Evolutionary conservation across 2,888 invertebrate genomes (phyloP), one percentile per base, ranked within the genome.

Genomic region (Smittia sp.): DNA sequence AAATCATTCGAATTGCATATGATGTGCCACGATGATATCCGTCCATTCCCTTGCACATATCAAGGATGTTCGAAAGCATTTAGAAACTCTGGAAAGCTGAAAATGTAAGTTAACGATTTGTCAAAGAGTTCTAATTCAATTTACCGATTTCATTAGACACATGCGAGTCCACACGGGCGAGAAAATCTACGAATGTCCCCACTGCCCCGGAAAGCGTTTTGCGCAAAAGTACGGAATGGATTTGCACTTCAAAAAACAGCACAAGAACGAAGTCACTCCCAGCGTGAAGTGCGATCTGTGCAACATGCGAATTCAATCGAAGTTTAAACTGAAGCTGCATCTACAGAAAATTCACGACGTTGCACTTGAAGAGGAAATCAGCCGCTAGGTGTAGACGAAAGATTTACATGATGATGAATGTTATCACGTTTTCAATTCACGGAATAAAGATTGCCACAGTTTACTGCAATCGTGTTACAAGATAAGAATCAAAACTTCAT

Each of bases 1-100:
- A 87, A 88, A 54, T 89, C 89, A 58, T 89, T 89, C 82, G 87
- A 86, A 80, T 87, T 88, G 85, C 90, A 90, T 81, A 86, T 85
- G 79, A 80, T 88, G 78, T 86, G 86, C 32, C 89, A 90, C 81
- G 84, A 85, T 58, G 88, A 87, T 75, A 80, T 85, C 76, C 87
- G 87, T 81, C 84, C 86, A 74, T 86, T 86, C 82, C 81, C 85
- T 75, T 88, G 88, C 79, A 82, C 83, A n/a, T 11, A 27, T 25
- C 1, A 58, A 77, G 81, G 85, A 76, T 90, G 89, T 80, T 85
- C 87, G 20, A 81, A 87, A 72, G 85, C 85, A 75, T 84, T 89
- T 65, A 84, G 88, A 80, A 88, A 88, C 76, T 85, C 85, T 76
- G 88, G 88, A 74, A 89, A 89, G 79, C 84, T 89, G 77, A 87